Base-by-base conservation (phyloP, 2,888 invertebrate species). In the Philopedon plagiatum region DNA sequence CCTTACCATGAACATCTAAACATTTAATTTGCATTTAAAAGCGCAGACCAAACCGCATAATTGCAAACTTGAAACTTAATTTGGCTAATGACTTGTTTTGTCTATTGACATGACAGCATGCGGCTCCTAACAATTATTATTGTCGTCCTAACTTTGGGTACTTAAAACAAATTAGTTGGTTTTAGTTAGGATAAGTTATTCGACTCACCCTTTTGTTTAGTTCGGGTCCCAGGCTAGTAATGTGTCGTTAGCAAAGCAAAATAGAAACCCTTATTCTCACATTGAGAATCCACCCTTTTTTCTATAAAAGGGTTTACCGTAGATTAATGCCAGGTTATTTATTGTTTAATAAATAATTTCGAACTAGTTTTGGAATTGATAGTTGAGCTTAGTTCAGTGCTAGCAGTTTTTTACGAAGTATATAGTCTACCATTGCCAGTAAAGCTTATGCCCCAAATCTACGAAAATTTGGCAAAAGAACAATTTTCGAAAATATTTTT, bases 151-250 rank as follows among this genome's bases (percentile, higher is more conserved):
- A 41, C 18, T 15, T 46, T 46, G 9, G 15, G 44, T 46, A 21
- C 44, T 21, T 46, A 19, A 46, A 46, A 46, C 44, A 19, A 46
- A 46, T 46, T 46, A 46, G 44, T 21, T 21, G 44, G 21, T 21
- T 46, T 46, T 46, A 46, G 44, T 46, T 46, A 11, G 44, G 21
- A 46, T 11, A 46, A 46, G 44, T 46, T 46, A 46, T 46, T 21
- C 21, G 44, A 46, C 21, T 46, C 2, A 0, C 1, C 21, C 19
- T 46, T 46, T 46, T 46, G 44, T 46, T 19, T 46, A 21, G 19
- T 19, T 46, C 11, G 19, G 18, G 37, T n/a, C 4, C n/a, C n/a
- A 11, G 1, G 2, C 37, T n/a, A 9, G n/a, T n/a, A 37, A n/a
- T 37, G 9, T 13, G 37, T 37, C n/a, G 11, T 37, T n/a, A 37